Base-by-base conservation (phyloP, 2,797 vertebrate genomes). In the Odontamblyopus rebecca region DNA sequence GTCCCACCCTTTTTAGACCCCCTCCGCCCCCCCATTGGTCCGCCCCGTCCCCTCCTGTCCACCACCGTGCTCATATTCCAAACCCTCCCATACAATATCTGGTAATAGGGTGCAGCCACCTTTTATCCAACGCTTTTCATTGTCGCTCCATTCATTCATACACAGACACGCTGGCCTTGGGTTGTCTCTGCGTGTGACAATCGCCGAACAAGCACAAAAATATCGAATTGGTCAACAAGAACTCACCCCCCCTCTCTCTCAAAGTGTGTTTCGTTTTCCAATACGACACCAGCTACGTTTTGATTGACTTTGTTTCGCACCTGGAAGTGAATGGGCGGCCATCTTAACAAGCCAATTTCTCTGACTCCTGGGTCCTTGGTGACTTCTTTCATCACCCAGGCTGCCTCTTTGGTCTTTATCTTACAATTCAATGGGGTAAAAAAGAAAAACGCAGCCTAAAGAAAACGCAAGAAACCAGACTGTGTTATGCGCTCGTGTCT, bases 361-460 rank as follows among this genome's bases (percentile, higher is more conserved):
- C 88, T 90, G 89, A 88, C 92, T 91, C 87, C 91, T 89, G 86
- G 88, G 88, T 88, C 89, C 77, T 87, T 86, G 82, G 77, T 77
- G 89, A 86, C 69, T 93, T 92, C 89, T 94, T 94, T 94, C 91
- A 95, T 93, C 86, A 93, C 80, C 23, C 80, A 83, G 86, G 85
- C 84, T 88, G 87, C 86, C 80, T 87, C 80, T 76, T 68, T 80
- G 74, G 89, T 92, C 78, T 90, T 96, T 95, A 94, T 96, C 92
- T 85, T 5, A 81, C 84, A 90, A 91, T 94, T 96, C 96, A 97
- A 96, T 96, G 95, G 94, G 27, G 60, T 44, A 63, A 59, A 89
- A 67, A 69, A 60, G 44, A 69, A 38, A 68, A 66, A 63, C 70
- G 72, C 63, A 82, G 73, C 73, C 70, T 67, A 76, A 78, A 77